Evolutionary conservation across 2,888 invertebrate genomes (phyloP).

Genomic region (Nemotelus pantherinus): DNA sequence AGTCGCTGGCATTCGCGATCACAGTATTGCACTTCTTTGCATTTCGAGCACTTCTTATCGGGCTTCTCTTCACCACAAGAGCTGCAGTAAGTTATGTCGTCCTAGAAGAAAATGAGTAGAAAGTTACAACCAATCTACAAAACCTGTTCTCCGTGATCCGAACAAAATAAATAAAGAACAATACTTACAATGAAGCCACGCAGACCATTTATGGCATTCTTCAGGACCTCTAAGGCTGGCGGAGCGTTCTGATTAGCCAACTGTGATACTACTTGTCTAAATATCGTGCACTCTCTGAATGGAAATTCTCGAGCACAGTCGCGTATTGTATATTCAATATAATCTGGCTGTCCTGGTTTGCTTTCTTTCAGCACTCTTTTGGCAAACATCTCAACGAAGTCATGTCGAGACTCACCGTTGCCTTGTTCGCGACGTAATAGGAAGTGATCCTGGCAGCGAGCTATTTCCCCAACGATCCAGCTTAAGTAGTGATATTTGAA

Average conservation of each 20-base stretch:
- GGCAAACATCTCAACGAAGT: conserved; percentile 78
- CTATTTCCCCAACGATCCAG: conserved; percentile 77
- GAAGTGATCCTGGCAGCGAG: conserved; percentile 75
- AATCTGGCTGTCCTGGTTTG: conserved; percentile 74
- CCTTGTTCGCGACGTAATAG: conserved; percentile 67
- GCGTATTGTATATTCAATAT: conserved; percentile 79
- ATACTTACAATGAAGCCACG: conserved; percentile 73
- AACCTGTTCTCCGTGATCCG: not conserved
- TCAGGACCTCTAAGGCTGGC: conserved; percentile 76
- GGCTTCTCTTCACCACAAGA: conserved; percentile 91
- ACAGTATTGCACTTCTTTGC: conserved; percentile 93
- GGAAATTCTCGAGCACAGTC: conserved; percentile 91
- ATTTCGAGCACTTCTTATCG: conserved; percentile 92
- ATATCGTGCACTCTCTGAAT: conserved; percentile 87
- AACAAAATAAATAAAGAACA: conserved; percentile 52
- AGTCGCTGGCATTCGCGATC: conserved; percentile 92
- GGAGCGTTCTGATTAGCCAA: conserved; percentile 77
- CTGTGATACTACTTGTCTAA: conserved; percentile 82
- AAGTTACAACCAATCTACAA: not conserved
- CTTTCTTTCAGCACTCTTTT: conserved; percentile 80
- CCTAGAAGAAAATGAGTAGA: conserved; percentile 56
- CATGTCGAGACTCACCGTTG: conserved; percentile 60
- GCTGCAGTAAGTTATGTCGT: conserved; percentile 76
- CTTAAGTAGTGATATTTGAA: conserved; percentile 88
- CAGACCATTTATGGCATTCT: conserved; percentile 88